Base-by-base conservation (phyloP, 1,140 invertebrate species). In the Eueides isabella region DNA sequence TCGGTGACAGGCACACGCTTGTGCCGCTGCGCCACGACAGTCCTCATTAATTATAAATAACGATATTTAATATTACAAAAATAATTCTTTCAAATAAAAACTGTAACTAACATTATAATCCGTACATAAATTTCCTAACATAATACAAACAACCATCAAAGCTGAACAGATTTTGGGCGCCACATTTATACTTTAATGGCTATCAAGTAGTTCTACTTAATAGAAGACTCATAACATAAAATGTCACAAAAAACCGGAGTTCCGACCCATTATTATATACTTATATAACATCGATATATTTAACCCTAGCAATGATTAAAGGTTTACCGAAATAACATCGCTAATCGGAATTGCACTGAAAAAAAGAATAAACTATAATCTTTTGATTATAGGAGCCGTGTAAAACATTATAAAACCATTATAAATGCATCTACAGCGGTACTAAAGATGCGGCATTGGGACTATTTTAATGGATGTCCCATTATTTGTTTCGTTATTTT, bases 271-370 rank as follows among this genome's bases (percentile, higher is more conserved):
- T 79, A 87, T 87, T 85, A 85, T 74, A 76, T 81, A 66, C 80
- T 85, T 84, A 82, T 76, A 33, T 75, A 82, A 80, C 76, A 74
- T 70, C 77, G 61, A 61, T 16, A 61, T 29, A 19, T 14, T 48
- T 48, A 48, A 48, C 77, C 80, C 77, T 75, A 82, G 74, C 78
- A 77, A 67, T 82, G 76, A 88, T 88, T 87, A 85, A 76, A 84
- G 66, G 81, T 87, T 83, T 79, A 69, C 67, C 70, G 68, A 74
- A 76, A 83, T 81, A 80, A 83, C 76, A 82, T 63, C 65, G 61
- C 82, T 89, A 89, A 88, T 88, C 83, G 87, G 86, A 84, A 80
- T 67, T 35, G 75, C 81, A 88, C 87, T 89, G 87, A 89, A 89
- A 89, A 89, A 89, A 89, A 80, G 84, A 86, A 79, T 81, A 77